A percentile compares a stretch with the other conserved stretches of the same genome.
phyloP scores from a whole-genome alignment of 2,797 vertebrate genomes.

The Paramormyrops hopkinsi region DNA sequence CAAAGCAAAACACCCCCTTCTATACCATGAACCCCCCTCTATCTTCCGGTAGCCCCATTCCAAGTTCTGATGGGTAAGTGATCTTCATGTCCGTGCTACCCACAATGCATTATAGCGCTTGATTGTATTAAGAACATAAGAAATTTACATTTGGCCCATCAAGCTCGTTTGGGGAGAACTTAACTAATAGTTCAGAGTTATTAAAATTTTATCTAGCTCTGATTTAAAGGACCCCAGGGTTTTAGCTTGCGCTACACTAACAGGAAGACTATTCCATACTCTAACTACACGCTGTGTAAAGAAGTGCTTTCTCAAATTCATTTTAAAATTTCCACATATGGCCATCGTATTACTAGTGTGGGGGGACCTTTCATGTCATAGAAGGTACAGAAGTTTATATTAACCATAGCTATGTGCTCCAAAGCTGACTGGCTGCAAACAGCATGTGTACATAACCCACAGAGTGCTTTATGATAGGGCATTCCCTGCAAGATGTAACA shows the following conservation, averaged over 20 bases:
- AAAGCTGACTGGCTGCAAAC: background rate
- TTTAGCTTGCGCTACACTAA: background rate
- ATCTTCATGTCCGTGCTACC: background rate
- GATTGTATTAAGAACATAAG: background rate
- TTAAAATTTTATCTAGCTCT: background rate
- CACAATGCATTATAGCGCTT: background rate
- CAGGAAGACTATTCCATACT: background rate
- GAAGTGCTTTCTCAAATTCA: background rate
- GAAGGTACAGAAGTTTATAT: background rate
- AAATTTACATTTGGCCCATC: background rate
- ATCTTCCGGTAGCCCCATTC: constrained; percentile 86
- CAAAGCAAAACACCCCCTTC: constrained; percentile 56
- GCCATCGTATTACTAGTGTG: background rate
- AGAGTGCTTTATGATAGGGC: background rate
- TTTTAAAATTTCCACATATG: background rate
- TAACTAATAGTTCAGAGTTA: background rate
- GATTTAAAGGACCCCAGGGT: background rate
- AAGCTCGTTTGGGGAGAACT: background rate
- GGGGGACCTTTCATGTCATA: background rate
- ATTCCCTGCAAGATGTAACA: background rate
- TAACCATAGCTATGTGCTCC: background rate
- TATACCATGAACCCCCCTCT: constrained; percentile 67
- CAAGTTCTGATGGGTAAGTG: constrained; percentile 73
- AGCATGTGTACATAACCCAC: background rate
- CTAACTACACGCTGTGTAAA: background rate